These are phyloP conservation scores for Tenthredo amoena DNA, from an alignment of 2,888 invertebrate genomes.

Conservation along the genomic window DNA sequence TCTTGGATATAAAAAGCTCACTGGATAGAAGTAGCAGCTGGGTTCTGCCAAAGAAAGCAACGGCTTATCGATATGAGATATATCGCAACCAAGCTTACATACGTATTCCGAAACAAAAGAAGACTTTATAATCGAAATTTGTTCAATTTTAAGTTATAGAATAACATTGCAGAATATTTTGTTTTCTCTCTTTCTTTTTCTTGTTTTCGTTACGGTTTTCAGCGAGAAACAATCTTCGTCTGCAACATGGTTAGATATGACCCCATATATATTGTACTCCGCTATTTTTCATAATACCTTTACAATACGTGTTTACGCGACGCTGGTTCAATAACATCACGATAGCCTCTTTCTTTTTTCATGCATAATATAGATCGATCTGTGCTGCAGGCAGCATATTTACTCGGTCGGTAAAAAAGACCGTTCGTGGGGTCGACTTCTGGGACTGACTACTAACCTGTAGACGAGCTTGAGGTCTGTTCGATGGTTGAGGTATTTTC, in stretches of 20 bases:
- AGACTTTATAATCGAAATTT: neutral
- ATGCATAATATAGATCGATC: conserved; percentile 2
- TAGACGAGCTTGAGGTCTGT: conserved; percentile 76
- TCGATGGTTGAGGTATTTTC: conserved; percentile 74
- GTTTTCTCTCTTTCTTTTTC: neutral
- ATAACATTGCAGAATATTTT: neutral
- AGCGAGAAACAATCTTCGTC: neutral
- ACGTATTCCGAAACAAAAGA: neutral
- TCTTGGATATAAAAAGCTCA: neutral
- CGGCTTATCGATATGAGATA: neutral
- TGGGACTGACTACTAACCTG: conserved; percentile 63
- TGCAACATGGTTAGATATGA: neutral
- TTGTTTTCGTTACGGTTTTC: neutral
- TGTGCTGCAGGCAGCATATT: neutral
- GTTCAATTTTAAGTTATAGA: neutral
- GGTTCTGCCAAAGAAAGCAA: conserved; percentile 4
- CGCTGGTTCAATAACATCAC: conserved; percentile 20
- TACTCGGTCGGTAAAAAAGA: conserved; percentile 12
- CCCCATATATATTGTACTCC: neutral
- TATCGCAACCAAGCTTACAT: neutral
- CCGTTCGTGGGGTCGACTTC: neutral
- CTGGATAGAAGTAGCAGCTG: neutral
- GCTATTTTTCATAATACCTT: conserved; percentile 10
- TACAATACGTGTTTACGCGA: neutral
- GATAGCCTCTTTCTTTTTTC: conserved; percentile 1